Evolutionary conservation across 2,113 vertebrate genomes (phyloP), one percentile per base, ranked within the genome.

Genomic region (Gasterosteus aculeatus): DNA sequence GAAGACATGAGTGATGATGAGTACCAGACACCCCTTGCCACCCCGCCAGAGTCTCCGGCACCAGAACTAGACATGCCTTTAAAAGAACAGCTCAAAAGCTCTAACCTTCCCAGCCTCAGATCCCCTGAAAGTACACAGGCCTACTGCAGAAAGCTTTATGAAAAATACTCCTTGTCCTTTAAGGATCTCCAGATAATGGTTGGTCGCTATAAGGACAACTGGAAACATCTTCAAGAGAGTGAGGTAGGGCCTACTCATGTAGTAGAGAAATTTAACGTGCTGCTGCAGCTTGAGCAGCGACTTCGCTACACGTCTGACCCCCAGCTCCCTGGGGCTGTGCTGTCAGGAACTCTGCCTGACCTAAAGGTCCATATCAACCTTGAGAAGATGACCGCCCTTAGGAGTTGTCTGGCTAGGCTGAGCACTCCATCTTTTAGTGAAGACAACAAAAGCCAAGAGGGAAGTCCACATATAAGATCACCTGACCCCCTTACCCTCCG

Each of bases 111-210:
- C 51, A 85, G 65, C 81, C 80, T 93, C 38, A 83, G 66, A 51
- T 89, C 87, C 91, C 76, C 90, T 87, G 46, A 97, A 93, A 41
- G 93, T 90, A 5, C 91, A 81, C 71, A 89, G 93, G 72, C 94
- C 89, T 92, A 91, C 90, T 96, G 93, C 88, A 94, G 94, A 38
- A 97, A 95, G 84, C 94, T 99, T 80, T 99, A 99, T 12, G 98
- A 99, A 88, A 96, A 94, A 77, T 99, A 98, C 87, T 95, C 95
- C 0, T 85, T 99, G 86, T 97, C 97, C 0, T 99, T 98, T 73
- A 95, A 97, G 83, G 97, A 99, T 89, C 94, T 99, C 22, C 98
- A 99, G 93, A 97, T 99, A 85, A 99, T 99, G 98, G 97, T 99
- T 1, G 98, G 98, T 22, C 95, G 91, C 7, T 96, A 94, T 81